Evolutionary conservation across 2,888 invertebrate genomes (phyloP).

Genomic region (Volucella bombylans): DNA sequence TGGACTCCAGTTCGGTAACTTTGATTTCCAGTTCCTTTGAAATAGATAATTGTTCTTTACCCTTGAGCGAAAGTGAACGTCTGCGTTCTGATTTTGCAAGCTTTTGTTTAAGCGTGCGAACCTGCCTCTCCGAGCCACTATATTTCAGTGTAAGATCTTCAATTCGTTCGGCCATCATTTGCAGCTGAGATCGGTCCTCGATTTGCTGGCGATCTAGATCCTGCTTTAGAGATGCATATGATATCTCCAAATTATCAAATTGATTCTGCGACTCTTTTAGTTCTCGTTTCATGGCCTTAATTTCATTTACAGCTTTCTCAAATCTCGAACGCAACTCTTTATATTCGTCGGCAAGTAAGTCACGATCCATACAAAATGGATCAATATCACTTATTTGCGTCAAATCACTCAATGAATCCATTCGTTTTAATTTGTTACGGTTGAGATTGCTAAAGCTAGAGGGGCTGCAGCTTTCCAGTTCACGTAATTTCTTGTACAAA

Average conservation of each 20-base stretch:
- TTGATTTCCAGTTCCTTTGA: conserved; percentile 94
- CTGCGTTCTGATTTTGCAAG: conserved; percentile 90
- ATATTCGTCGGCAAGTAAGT: conserved; percentile 91
- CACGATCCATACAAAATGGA: conserved; percentile 88
- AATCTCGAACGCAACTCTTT: conserved; percentile 89
- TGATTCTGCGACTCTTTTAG: conserved; percentile 90
- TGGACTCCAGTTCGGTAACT: conserved; percentile 90
- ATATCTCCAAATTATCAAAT: conserved; percentile 90
- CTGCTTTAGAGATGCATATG: conserved; percentile 89
- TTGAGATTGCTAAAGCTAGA: conserved; percentile 81
- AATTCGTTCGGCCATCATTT: conserved; percentile 91
- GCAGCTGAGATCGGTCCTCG: conserved; percentile 87
- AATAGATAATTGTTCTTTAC: conserved; percentile 90
- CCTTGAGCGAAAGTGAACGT: conserved; percentile 91
- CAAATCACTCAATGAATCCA: conserved; percentile 91
- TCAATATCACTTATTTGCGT: conserved; percentile 91
- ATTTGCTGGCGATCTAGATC: conserved; percentile 87
- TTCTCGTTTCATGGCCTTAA: conserved; percentile 91
- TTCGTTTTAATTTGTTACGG: conserved; percentile 83
- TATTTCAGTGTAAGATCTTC: conserved; percentile 92
- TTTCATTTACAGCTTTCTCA: conserved; percentile 92
- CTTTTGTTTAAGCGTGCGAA: conserved; percentile 90
- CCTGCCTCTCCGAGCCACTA: conserved; percentile 91
- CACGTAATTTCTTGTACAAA: conserved; percentile 88
- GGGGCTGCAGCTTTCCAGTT: conserved; percentile 85